Conservation (phyloP, 2,113 vertebrate species). For the Redunca redunca region DNA sequence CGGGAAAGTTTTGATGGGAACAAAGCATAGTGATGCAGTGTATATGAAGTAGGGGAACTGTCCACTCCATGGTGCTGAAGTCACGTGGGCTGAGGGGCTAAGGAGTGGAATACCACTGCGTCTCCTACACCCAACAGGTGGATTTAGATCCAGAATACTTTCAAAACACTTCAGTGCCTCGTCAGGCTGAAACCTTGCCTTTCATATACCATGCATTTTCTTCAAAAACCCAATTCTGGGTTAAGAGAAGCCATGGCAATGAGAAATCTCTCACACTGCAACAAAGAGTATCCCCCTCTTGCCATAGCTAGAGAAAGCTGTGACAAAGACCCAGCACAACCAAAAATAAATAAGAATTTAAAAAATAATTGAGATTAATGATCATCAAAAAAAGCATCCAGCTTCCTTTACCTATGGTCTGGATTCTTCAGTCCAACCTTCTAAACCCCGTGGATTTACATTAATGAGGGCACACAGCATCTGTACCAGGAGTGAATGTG, state of each 20-base stretch:
- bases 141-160: not conserved
- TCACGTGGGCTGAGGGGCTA: not conserved
- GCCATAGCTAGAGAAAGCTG: not conserved
- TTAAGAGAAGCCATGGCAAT: not conserved
- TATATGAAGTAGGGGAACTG: not conserved
- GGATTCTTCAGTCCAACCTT: not conserved
- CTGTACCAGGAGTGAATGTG: not conserved
- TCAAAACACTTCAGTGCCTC: not conserved
- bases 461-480: not conserved
- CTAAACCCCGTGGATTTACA: not conserved
- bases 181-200: not conserved
- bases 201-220: accelerated
- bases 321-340: not conserved
- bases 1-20: not conserved
- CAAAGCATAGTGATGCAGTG: accelerated
- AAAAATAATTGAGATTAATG: not conserved
- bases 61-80: not conserved
- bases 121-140: not conserved
- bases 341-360: not conserved
- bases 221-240: not conserved
- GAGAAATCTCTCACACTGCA: not conserved
- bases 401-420: not conserved
- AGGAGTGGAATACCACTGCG: accelerated
- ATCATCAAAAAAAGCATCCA: not conserved
- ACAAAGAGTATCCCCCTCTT: not conserved